Base-by-base conservation (phyloP, 1,140 invertebrate species). In the Cephus cinctus region DNA sequence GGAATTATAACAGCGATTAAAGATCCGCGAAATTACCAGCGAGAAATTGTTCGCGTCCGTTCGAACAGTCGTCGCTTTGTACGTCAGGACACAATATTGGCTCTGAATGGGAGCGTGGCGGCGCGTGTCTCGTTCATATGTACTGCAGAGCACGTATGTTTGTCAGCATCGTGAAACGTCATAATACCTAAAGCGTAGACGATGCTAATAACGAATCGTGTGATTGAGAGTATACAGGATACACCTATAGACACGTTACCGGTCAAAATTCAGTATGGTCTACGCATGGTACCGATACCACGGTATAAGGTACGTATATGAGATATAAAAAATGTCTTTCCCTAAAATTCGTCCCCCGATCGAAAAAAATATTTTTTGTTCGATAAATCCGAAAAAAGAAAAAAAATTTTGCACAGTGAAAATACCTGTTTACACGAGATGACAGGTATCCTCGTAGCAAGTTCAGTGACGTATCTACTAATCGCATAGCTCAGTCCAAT, bases 51-150 rank as follows among this genome's bases (percentile, higher is more conserved):
- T 3, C 36, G 39, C 23, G 36, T 32, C 25, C 45, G 32, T 19
- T 39, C 45, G 45, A 32, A 21, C 46, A 52, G 45, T 52, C 50
- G 38, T 43, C 41, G 59, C 50, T 55, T 57, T 50, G 53, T 56
- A 60, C 49, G 21, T 52, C n/a, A 57, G 58, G 63, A 65, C 62
- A 58, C 52, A 45, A 62, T 63, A 67, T 63, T 62, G 52, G 39
- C 32, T 14, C 61, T 72, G 66, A 68, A 73, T 67, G 45, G 68
- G 55, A 70, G 66, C 67, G 72, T 75, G 72, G 58, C 71, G 71
- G 64, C 73, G 64, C 72, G 73, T 76, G 73, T 65, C 69, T 57
- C 54, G 48, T 57, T 61, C 55, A 59, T 60, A 67, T 60, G 31
- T 51, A 40, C 51, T 54, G 20, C 30, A 32, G 35, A 47, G 38